phyloP scores from a whole-genome alignment of 2,888 invertebrate species.

The Rhodophaea formosa region DNA sequence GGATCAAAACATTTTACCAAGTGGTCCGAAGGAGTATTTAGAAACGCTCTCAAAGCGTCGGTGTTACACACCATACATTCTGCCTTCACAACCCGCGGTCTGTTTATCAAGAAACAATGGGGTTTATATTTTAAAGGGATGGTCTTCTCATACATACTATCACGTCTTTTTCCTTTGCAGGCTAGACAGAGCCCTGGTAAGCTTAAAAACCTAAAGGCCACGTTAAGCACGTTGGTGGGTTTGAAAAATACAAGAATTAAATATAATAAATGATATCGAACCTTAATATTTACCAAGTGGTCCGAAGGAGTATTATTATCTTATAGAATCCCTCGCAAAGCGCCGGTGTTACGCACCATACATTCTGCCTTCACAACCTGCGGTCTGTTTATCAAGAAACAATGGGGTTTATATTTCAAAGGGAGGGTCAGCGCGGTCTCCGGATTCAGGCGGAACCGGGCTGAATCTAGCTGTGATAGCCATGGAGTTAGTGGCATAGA shows the following conservation, averaged over 20 bases:
- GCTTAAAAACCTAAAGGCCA: too few species aligned
- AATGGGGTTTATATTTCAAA: conserved; percentile 18
- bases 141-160: too few species aligned
- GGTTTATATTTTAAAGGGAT: conserved; percentile 14
- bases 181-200: too few species aligned
- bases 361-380: conserved; percentile 10
- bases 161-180: too few species aligned
- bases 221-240: too few species aligned
- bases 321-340: not conserved
- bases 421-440: conserved; percentile 7
- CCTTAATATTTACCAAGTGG: too few species aligned
- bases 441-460: conserved; percentile 8
- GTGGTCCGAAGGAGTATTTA: not conserved
- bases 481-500: not conserved
- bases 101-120: conserved; percentile 19
- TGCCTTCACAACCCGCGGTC: conserved; percentile 5
- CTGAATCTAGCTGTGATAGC: conserved; percentile 7
- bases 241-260: too few species aligned
- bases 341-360: conserved; percentile 13
- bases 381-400: conserved; percentile 17
- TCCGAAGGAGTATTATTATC: not conserved
- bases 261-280: too few species aligned
- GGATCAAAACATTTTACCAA: too few species aligned
- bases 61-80: conserved; percentile 14
- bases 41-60: not conserved